phyloP scores from a whole-genome alignment of 2,888 invertebrate genomes.

The Sussaba pulchella region DNA sequence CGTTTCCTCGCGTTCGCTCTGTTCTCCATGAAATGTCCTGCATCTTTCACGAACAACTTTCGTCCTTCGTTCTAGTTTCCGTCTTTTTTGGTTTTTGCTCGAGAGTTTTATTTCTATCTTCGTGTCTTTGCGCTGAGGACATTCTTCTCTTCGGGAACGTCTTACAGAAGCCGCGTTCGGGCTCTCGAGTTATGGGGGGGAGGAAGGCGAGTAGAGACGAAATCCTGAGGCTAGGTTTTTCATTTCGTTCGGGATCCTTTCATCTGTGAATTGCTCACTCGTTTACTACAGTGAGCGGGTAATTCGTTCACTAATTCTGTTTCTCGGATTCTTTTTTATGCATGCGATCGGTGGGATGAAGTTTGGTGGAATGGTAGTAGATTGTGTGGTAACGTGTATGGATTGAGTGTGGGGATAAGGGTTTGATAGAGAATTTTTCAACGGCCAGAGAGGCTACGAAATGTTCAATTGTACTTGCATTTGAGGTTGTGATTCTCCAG shows the following conservation, averaged over 20 bases:
- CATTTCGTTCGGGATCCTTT: too few species aligned
- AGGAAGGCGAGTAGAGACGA: too few species aligned
- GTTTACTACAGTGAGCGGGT: too few species aligned
- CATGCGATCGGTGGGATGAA: too few species aligned
- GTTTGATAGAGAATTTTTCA: background rate
- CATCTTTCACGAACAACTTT: conserved; percentile 22
- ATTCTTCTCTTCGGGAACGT: conserved; percentile 23
- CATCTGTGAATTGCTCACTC: too few species aligned
- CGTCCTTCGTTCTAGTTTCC: background rate
- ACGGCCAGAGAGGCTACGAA: background rate
- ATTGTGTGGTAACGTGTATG: too few species aligned
- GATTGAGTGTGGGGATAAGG: background rate
- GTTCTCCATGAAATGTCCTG: conserved; percentile 6
- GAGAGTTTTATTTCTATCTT: conserved; percentile 14
- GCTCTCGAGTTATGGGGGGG: background rate
- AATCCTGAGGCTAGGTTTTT: too few species aligned
- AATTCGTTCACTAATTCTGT: background rate
- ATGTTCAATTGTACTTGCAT: conserved; percentile 12
- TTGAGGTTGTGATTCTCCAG: background rate
- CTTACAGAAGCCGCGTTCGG: background rate
- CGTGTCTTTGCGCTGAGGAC: background rate
- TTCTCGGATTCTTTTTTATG: background rate
- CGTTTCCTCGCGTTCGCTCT: conserved; percentile 10
- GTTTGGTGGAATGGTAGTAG: too few species aligned
- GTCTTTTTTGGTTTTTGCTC: conserved; percentile 1